Base-by-base conservation (phyloP, 2,113 vertebrate species). In the Actinemys pallida region DNA sequence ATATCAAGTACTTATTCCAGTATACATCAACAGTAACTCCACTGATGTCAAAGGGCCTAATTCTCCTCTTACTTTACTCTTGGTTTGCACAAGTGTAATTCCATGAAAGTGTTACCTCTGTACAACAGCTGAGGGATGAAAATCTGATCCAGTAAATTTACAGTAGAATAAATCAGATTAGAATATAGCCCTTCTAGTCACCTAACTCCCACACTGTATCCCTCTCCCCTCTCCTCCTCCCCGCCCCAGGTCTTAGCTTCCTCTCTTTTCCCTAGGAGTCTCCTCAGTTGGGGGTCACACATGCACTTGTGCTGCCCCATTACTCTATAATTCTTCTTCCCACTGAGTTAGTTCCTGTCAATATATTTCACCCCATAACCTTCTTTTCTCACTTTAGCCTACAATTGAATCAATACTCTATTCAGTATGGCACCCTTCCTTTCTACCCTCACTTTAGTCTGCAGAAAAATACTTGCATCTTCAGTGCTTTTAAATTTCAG, bases 331-430 rank as follows among this genome's bases (percentile, higher is more conserved):
- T n/a, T 86, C 2, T 0, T 88, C 56, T 52, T 92, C 88, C 93
- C 87, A 50, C 62, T 29, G 56, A 94, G 83, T 86, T 85, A 82
- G 42, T 90, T 90, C 14, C 8, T 85, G 13, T 83, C 65, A 92
- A 83, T 6, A 0, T 83, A 27, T 84, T 35, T 89, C 82, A 92
- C 2, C n/a, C n/a, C 53, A 50, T 86, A 93, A 86, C 42, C 82
- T 19, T 88, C 31, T 20, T 88, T 90, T 97, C 94, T 86, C 53
- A 52, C 42, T 89, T 94, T 45, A 27, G 81, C 25, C 49, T 92
- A 62, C 9, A 93, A 47, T 13, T 0, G 1, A 83, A 79, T 81
- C 65, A 62, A 86, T 49, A 45, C 24, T 81, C 81, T 62, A 45
- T 78, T 95, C 62, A n/a, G 20, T 54, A 86, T 35, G 95, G 83